phyloP scores from a whole-genome alignment of 2,113 vertebrate genomes.

The Dipodomys merriami region DNA sequence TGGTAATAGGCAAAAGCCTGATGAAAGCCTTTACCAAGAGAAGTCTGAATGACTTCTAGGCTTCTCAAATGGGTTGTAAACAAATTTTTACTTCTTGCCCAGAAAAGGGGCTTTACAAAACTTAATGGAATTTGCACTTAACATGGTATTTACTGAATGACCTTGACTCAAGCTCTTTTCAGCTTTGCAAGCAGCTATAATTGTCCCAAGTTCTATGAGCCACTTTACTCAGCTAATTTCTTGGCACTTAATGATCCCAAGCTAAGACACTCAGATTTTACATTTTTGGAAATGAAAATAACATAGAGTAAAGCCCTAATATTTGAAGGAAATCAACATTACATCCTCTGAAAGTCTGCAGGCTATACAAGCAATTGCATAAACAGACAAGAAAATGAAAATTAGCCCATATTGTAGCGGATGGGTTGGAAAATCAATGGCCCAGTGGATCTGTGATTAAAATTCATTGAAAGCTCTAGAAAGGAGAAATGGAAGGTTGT shows the following conservation, averaged over 20 bases:
- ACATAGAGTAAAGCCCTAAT: slow-evolving; percentile 45
- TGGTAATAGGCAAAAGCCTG: neutral
- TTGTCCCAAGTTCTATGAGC: slow-evolving; percentile 54
- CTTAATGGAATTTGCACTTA: slow-evolving; percentile 42
- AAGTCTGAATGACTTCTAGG: slow-evolving; percentile 41
- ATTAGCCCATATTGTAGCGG: neutral
- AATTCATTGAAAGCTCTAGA: slow-evolving; percentile 36
- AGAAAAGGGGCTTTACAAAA: slow-evolving; percentile 57
- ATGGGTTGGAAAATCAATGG: slow-evolving; percentile 21
- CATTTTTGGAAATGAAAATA: slow-evolving; percentile 57
- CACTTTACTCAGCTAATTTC: slow-evolving; percentile 50
- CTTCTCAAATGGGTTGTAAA: slow-evolving; percentile 31
- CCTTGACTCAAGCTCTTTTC: slow-evolving; percentile 44
- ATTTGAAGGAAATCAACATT: slow-evolving; percentile 39
- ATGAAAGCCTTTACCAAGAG: slow-evolving; percentile 52
- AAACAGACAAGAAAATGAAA: slow-evolving; percentile 36
- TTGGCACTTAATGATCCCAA: slow-evolving; percentile 72
- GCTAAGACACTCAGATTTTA: slow-evolving; percentile 38
- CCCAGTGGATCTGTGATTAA: slow-evolving; percentile 49
- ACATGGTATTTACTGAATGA: neutral
- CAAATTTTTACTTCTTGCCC: slow-evolving; percentile 61
- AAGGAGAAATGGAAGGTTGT: slow-evolving; percentile 33
- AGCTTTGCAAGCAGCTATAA: slow-evolving; percentile 52
- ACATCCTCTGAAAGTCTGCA: neutral
- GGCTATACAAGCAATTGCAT: slow-evolving; percentile 6